A percentile compares a stretch with the other conserved stretches of the same genome.
These are phyloP conservation scores for Agrochola circellaris DNA, from an alignment of 2,888 invertebrate genomes.

Conservation along the genomic window DNA sequence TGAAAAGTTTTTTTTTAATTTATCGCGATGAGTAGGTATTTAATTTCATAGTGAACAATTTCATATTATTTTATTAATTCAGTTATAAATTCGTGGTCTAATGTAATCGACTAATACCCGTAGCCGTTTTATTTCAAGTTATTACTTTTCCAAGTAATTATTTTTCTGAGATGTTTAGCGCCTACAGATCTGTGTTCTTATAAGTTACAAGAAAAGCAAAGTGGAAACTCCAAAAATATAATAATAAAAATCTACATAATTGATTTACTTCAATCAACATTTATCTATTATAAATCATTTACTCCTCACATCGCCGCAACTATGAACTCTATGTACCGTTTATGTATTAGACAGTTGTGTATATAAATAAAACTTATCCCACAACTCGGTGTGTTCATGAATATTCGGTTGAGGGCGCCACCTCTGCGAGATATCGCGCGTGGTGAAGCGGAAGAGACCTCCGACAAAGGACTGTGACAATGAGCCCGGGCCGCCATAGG, in stretches of 20 bases:
- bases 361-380: constrained; percentile 68
- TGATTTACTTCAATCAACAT: neutral
- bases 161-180: neutral
- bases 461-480: constrained; percentile 88
- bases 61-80: neutral
- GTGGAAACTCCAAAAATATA: neutral
- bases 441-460: constrained; percentile 88
- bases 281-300: constrained; percentile 24
- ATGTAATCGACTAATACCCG: neutral
- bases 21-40: neutral
- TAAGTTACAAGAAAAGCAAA: neutral
- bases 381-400: constrained; percentile 76
- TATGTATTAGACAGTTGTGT: constrained; percentile 43
- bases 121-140: neutral
- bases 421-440: constrained; percentile 82
- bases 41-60: neutral
- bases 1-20: neutral
- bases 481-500: constrained; percentile 78
- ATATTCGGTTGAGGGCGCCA: constrained; percentile 79
- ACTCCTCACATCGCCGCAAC: constrained; percentile 3
- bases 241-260: neutral
- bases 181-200: neutral
- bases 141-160: neutral
- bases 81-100: neutral
- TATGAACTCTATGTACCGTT: constrained; percentile 29